Evolutionary conservation across 2,113 vertebrate species (phyloP).

Genomic region (Spea bombifrons): DNA sequence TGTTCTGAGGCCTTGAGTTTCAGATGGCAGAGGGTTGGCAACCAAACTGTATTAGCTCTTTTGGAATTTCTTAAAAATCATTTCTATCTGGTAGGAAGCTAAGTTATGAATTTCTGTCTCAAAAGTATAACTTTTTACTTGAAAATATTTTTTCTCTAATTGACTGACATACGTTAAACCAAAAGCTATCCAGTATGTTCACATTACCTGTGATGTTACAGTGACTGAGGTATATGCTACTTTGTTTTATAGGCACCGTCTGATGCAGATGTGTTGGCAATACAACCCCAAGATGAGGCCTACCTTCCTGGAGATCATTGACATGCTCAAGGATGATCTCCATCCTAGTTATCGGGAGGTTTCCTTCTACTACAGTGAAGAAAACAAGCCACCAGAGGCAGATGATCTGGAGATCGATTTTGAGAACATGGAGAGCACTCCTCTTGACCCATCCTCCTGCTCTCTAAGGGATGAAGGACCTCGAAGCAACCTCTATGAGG

Average conservation of each 20-base stretch:
- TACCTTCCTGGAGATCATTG: conserved; percentile 90
- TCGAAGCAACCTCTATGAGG: conserved; percentile 82
- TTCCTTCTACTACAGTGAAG: conserved; percentile 97
- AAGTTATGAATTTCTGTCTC: no score
- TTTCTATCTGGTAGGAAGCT: no score
- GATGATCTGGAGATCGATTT: conserved; percentile 95
- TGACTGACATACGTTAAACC: no score
- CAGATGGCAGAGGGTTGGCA: no score
- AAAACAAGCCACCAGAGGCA: conserved; percentile 88
- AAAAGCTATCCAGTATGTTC: background rate
- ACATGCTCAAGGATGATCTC: conserved; percentile 90
- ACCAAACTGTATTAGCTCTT: no score
- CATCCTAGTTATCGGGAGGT: conserved; percentile 87
- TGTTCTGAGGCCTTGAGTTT: no score
- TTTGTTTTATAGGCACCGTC: conserved; percentile 69
- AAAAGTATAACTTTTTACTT: no score
- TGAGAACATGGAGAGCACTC: conserved; percentile 98
- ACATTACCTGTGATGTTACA: no score
- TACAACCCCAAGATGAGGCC: conserved; percentile 98
- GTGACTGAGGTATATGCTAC: background rate
- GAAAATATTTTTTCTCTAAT: no score
- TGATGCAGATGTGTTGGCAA: conserved; percentile 98
- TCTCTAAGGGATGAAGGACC: conserved; percentile 83
- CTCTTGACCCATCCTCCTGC: conserved; percentile 87
- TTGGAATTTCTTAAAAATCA: no score